Percentiles rank a stretch among this genome's conserved stretches.
phyloP scores from a whole-genome alignment of 35 echinoderm and acorn worm genomes.

The Acanthaster planci region DNA sequence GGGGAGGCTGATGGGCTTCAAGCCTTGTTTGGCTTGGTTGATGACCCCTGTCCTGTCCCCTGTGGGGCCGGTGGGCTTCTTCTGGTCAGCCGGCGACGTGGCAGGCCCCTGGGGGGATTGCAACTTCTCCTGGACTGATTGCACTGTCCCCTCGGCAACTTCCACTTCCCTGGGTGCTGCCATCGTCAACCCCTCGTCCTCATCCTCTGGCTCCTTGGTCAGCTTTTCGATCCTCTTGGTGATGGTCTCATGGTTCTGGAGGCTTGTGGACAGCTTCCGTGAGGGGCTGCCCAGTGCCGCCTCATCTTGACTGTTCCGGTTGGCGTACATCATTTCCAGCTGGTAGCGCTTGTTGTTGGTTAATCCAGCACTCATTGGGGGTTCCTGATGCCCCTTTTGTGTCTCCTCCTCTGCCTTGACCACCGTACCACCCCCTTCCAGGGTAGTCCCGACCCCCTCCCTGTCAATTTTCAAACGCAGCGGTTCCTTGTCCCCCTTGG shows the following conservation, averaged over 20 bases:
- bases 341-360: conserved; percentile 40
- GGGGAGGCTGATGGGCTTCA: conserved; percentile 37
- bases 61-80: not conserved
- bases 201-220: not conserved
- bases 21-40: conserved; percentile 50
- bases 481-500: conserved; percentile 9
- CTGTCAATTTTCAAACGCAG: conserved; percentile 29
- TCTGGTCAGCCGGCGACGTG: not conserved
- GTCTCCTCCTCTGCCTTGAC: conserved; percentile 32
- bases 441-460: conserved; percentile 9
- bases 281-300: not conserved
- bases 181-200: not conserved
- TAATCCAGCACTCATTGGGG: conserved; percentile 30
- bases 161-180: conserved; percentile 28
- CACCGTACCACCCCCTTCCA: not conserved
- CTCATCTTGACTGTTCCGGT: not conserved
- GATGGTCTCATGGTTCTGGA: conserved; percentile 22
- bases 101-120: conserved; percentile 37
- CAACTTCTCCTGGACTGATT: conserved; percentile 78
- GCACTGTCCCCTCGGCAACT: conserved; percentile 53
- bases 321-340: conserved; percentile 34
- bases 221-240: conserved; percentile 20
- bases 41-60: conserved; percentile 76
- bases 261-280: conserved; percentile 43
- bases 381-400: not conserved